These are phyloP conservation scores for Microtus agrestis DNA, from an alignment of 2,797 vertebrate species.

Conservation along the genomic window DNA sequence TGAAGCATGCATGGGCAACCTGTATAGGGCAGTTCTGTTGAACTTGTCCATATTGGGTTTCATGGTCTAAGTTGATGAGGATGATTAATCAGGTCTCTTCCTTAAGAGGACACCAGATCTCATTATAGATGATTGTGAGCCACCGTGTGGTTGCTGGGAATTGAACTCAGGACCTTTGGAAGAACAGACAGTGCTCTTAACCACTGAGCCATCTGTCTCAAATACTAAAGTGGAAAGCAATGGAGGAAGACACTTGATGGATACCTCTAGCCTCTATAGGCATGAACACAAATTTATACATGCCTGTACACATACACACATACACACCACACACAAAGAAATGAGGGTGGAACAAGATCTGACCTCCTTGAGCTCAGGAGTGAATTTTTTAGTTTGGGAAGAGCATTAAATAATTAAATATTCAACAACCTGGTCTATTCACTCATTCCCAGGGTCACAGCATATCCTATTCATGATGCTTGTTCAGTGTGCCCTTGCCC, in stretches of 20 bases:
- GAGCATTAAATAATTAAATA: not conserved
- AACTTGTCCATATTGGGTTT: too few species aligned
- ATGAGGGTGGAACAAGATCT: not conserved
- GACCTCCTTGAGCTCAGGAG: not conserved
- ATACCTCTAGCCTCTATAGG: not conserved
- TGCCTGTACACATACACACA: not conserved
- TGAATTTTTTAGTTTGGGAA: not conserved
- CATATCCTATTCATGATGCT: not conserved
- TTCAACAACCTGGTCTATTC: not conserved
- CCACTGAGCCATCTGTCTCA: not conserved
- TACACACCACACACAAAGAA: not conserved
- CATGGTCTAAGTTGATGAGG: too few species aligned
- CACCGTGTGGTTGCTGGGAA: too few species aligned
- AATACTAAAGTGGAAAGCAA: not conserved
- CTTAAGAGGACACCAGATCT: too few species aligned
- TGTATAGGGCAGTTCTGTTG: too few species aligned
- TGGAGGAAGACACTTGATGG: not conserved
- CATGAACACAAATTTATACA: not conserved
- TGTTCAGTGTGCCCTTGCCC: not conserved
- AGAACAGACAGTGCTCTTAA: too few species aligned
- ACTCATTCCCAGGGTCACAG: not conserved
- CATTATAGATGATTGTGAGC: too few species aligned
- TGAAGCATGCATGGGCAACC: too few species aligned
- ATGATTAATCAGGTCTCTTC: too few species aligned
- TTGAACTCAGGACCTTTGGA: too few species aligned